These are phyloP conservation scores for Aleadryas rufinucha DNA, from an alignment of 2,113 vertebrate species.

Conservation along the genomic window DNA sequence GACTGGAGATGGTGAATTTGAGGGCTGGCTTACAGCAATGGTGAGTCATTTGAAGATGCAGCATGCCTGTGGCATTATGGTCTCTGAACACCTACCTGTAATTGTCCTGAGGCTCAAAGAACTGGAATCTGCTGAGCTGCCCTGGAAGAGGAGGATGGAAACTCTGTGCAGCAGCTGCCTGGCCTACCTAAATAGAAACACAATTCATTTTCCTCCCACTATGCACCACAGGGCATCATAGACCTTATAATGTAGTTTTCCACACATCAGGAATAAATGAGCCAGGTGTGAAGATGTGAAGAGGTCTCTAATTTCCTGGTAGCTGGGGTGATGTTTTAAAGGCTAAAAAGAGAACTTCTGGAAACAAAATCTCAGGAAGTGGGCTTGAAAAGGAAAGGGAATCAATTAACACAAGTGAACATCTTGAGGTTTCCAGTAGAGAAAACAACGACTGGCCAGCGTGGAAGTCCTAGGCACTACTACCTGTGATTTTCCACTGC, in stretches of 20 bases:
- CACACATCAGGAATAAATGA: not conserved
- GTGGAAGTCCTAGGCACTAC: not conserved
- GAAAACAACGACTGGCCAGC: not conserved
- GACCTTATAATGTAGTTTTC: not conserved
- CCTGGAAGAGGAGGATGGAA: not conserved
- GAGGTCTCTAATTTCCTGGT: not conserved
- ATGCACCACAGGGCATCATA: fast-evolving
- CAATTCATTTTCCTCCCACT: not conserved
- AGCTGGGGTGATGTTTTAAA: not conserved
- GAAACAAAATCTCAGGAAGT: not conserved
- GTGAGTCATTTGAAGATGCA: not conserved
- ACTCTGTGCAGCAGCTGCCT: not conserved
- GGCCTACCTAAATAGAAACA: not conserved
- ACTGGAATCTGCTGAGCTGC: not conserved
- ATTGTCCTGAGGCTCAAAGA: not conserved
- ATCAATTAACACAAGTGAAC: not conserved
- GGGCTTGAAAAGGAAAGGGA: not conserved
- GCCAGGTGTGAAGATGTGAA: not conserved
- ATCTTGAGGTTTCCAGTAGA: not conserved
- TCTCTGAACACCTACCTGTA: not conserved
- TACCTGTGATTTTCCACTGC: not conserved
- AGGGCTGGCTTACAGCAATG: not conserved
- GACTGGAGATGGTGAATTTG: not conserved
- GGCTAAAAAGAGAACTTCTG: not conserved
- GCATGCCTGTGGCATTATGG: not conserved